phyloP scores from a whole-genome alignment of 2,888 invertebrate species.

The Sesia apiformis region DNA sequence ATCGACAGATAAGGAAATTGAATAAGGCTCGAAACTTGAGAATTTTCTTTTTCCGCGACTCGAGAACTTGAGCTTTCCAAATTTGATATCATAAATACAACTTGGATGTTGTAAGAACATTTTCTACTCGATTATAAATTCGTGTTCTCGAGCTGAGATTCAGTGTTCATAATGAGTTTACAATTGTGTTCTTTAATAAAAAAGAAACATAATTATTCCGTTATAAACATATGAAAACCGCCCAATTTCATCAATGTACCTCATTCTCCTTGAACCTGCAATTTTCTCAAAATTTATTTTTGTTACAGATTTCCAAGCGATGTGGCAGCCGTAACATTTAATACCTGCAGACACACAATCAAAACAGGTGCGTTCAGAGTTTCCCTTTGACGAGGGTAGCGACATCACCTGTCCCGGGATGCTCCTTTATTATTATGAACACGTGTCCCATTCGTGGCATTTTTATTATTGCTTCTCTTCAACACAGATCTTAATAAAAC shows the following conservation, averaged over 20 bases:
- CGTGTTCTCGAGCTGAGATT: not conserved
- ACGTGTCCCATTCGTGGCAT: not conserved
- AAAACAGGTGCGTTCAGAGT: constrained; percentile 35
- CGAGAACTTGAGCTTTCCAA: not conserved
- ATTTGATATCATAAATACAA: not conserved
- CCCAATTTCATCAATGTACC: too few relatives aligned
- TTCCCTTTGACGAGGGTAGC: constrained; percentile 1
- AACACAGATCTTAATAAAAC: too few relatives aligned
- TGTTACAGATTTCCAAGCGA: constrained; percentile 32
- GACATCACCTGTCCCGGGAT: not conserved
- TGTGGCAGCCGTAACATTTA: constrained; percentile 32
- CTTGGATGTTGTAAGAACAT: not conserved
- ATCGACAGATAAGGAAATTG: too few relatives aligned
- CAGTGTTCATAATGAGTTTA: too few relatives aligned
- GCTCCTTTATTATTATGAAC: not conserved
- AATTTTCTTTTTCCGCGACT: not conserved
- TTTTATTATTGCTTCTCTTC: not conserved
- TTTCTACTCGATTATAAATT: not conserved
- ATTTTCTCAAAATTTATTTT: constrained; percentile 4
- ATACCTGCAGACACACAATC: constrained; percentile 15
- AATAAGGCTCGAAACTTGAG: not conserved
- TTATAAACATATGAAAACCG: too few relatives aligned
- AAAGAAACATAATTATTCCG: too few relatives aligned
- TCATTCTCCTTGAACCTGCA: too few relatives aligned
- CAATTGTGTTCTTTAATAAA: too few relatives aligned